Conservation (phyloP, 1,140 invertebrate species). For the Globodera ellingtonae region DNA sequence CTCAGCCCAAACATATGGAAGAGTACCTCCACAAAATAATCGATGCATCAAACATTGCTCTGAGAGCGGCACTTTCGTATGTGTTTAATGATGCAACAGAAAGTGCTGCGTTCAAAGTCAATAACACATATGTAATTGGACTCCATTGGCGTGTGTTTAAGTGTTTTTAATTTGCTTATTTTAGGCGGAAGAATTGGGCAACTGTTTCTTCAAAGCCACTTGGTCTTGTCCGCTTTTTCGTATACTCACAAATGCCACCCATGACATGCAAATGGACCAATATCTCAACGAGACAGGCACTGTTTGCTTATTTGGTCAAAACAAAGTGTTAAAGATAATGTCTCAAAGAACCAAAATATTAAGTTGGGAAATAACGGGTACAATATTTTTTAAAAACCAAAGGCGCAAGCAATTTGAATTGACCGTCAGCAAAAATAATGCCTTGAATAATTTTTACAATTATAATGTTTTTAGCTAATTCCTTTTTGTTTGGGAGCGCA, state of each 20-base stretch:
- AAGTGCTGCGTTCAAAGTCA: constrained; percentile 22
- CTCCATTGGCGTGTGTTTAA: constrained; percentile 6
- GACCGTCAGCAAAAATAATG: too few species aligned
- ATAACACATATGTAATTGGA: constrained; percentile 33
- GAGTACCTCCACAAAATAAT: constrained; percentile 31
- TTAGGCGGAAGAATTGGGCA: constrained; percentile 36
- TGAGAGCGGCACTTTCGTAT: constrained; percentile 36
- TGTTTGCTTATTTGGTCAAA: constrained; percentile 4
- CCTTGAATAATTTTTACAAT: too few species aligned
- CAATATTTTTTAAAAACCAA: too few species aligned
- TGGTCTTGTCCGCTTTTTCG: constrained; percentile 44
- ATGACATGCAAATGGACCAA: constrained; percentile 1
- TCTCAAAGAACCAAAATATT: too few species aligned
- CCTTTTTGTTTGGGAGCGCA: constrained; percentile 36
- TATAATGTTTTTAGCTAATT: constrained; percentile 38
- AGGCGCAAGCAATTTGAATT: too few species aligned
- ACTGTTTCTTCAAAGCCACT: constrained; percentile 40
- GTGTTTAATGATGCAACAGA: constrained; percentile 11
- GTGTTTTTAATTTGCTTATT: not conserved
- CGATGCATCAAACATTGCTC: constrained; percentile 34
- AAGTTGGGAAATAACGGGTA: too few species aligned
- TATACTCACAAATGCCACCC: constrained; percentile 26
- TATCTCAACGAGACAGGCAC: constrained; percentile 24
- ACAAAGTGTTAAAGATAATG: too few species aligned
- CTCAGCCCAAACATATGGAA: not conserved